phyloP scores from a whole-genome alignment of 2,888 invertebrate species.

The Selenia dentaria region DNA sequence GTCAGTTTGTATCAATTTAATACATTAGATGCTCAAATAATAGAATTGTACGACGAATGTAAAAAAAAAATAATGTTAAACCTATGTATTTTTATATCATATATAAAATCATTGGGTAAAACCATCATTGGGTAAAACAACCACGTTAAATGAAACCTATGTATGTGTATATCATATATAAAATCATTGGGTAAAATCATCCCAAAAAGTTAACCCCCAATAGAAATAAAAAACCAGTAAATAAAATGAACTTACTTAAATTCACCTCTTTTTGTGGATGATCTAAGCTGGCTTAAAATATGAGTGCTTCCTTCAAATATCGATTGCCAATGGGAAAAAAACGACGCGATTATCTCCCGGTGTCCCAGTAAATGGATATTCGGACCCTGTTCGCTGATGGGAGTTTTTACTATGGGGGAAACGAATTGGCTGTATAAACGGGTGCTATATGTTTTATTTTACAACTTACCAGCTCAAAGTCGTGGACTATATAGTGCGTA shows the following conservation, averaged over 20 bases:
- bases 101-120: too few relatives aligned
- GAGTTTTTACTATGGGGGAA: slow-evolving; percentile 35
- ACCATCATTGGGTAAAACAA: too few relatives aligned
- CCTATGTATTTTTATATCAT: too few relatives aligned
- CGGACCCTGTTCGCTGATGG: slow-evolving; percentile 34
- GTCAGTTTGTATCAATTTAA: too few relatives aligned
- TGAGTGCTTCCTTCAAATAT: slow-evolving; percentile 26
- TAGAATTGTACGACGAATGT: too few relatives aligned
- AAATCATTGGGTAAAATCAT: too few relatives aligned
- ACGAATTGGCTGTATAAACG: slow-evolving; percentile 35
- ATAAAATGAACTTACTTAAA: slow-evolving; percentile 12
- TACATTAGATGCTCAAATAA: too few relatives aligned
- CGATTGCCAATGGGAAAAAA: slow-evolving; percentile 30
- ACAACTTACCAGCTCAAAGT: slow-evolving; percentile 26
- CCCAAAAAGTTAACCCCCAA: too few relatives aligned
- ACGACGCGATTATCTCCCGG: slow-evolving; percentile 36
- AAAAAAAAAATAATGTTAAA: too few relatives aligned
- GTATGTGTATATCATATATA: too few relatives aligned
- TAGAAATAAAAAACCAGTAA: slow-evolving; percentile 25
- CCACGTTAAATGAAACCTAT: too few relatives aligned
- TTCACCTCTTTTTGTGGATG: slow-evolving; percentile 31
- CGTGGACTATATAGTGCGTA: too few relatives aligned
- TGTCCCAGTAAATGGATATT: slow-evolving; percentile 39
- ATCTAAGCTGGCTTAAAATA: slow-evolving; percentile 32
- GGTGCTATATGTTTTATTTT: slow-evolving; percentile 31